Evolutionary conservation across 1,140 invertebrate genomes (phyloP).

Genomic region (Lutraria rhynchaena): DNA sequence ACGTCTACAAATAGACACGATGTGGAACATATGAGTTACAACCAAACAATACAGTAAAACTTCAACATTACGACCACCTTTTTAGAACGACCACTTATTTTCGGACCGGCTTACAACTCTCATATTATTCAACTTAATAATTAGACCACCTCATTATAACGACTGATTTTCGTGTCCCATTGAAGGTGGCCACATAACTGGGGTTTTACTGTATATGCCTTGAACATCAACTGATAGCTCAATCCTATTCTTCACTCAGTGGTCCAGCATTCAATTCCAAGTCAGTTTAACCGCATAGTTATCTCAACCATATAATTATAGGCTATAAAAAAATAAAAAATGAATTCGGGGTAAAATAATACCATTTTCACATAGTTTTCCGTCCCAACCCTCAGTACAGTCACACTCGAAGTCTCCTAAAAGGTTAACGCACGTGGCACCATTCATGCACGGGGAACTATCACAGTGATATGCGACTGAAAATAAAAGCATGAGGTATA

Average conservation of each 20-base stretch:
- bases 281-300: no score
- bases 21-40: no score
- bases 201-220: no score
- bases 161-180: no score
- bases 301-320: no score
- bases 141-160: background rate
- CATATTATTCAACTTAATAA: background rate
- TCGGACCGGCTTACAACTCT: background rate
- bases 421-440: conserved; percentile 28
- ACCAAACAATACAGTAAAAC: background rate
- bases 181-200: no score
- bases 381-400: conserved; percentile 3
- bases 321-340: no score
- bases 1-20: conserved; percentile 46
- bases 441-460: conserved; percentile 41
- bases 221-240: no score
- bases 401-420: conserved; percentile 3
- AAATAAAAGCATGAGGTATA: background rate
- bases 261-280: no score
- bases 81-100: background rate
- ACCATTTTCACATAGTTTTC: conserved; percentile 27
- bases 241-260: no score
- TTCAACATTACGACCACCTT: background rate
- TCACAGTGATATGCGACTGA: conserved; percentile 29
- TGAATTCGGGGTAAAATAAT: no score